Base-by-base conservation (phyloP, 2,797 vertebrate genomes). In the Pseudocheirus occidentalis region DNA sequence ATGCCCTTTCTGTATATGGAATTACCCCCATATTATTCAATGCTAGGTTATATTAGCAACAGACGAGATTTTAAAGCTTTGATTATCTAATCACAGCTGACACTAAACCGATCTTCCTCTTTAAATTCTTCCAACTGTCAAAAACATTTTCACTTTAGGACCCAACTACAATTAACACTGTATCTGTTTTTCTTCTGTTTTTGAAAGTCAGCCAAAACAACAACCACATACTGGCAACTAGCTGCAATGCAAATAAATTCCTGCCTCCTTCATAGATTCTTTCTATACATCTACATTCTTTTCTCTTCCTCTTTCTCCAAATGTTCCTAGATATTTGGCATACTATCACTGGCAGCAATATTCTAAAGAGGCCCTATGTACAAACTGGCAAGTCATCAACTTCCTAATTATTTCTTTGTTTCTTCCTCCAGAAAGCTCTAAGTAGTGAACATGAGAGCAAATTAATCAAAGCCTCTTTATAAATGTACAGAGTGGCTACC, bases 11-110 rank as follows among this genome's bases (percentile, higher is more conserved):
- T 97, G 94, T 92, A 58, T 95, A 59, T 66, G 97, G 97, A 98
- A 98, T 97, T 95, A 95, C 97, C 97, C 94, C 91, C 95, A 24
- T 59, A 96, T 96, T 96, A 97, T 96, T 92, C 54, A 53, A 94
- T 93, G 92, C 95, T 59, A 93, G 96, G 98, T 96, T 97, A 97
- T 98, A 98, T 97, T 96, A 98, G 96, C 97, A 96, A 95, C 97
- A 56, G 97, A 96, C 95, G 81, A 93, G 97, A 97, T 96, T 97
- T 97, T 97, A 97, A 98, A 98, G 98, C 98, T 98, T 97, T 98
- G 98, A 98, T 98, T 98, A 98, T 98, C 98, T 99, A 98, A 98
- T 98, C 98, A 98, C 97, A 98, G 98, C 98, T 98, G 98, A 99
- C 98, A 98, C 97, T 98, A 98, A 99, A 98, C 98, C 96, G 50